Percentiles rank a stretch among this genome's conserved stretches.
Evolutionary conservation across 2,113 vertebrate genomes (phyloP).

Genomic region (Epinephelus lanceolatus): DNA sequence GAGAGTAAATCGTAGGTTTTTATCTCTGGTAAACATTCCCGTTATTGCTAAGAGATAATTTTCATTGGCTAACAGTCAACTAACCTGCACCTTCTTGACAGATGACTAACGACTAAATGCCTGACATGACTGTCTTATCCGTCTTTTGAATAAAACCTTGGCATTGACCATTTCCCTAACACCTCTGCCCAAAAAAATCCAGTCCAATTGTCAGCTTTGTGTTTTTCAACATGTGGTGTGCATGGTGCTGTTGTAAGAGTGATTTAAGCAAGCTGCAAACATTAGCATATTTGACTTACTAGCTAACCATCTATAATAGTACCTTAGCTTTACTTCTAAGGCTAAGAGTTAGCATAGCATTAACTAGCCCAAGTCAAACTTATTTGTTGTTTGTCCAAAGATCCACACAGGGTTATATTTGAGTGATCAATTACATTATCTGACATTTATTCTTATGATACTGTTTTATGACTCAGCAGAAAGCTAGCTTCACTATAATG

Average conservation of each 20-base stretch:
- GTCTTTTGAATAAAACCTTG: not conserved
- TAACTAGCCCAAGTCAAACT: too few relatives aligned
- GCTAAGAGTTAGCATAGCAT: too few relatives aligned
- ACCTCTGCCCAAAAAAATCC: not conserved
- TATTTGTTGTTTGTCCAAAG: too few relatives aligned
- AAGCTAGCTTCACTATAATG: too few relatives aligned
- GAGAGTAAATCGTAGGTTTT: slow-evolving; percentile 88
- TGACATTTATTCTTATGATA: too few relatives aligned
- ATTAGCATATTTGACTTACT: too few relatives aligned
- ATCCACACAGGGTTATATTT: too few relatives aligned
- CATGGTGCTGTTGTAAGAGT: not conserved
- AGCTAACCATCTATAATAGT: too few relatives aligned
- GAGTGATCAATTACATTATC: too few relatives aligned
- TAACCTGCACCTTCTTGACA: slow-evolving; percentile 23
- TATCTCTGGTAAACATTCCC: slow-evolving; percentile 86
- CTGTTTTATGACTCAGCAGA: too few relatives aligned
- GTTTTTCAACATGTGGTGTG: not conserved
- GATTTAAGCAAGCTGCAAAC: not conserved
- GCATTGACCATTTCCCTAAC: not conserved
- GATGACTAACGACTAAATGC: slow-evolving; percentile 62
- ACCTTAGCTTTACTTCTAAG: too few relatives aligned
- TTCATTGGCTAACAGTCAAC: slow-evolving; percentile 58
- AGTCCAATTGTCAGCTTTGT: not conserved
- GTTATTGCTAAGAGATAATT: slow-evolving; percentile 63
- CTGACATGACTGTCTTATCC: not conserved